Base-by-base conservation (phyloP, 2,797 vertebrate genomes). In the Falco concolor region DNA sequence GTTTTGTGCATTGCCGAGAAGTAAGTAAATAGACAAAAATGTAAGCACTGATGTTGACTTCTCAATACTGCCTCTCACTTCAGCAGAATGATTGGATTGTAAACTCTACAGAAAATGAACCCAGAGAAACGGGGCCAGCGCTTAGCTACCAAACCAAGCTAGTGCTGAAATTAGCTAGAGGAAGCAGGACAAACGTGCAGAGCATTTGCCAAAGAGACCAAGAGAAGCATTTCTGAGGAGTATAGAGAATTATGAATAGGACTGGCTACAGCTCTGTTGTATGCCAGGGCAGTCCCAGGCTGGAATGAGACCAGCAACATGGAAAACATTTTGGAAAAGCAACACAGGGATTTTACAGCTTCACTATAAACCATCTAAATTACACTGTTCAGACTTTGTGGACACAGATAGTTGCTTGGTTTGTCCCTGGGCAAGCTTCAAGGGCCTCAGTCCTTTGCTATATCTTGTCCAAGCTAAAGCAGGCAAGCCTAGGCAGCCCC, bases 361-460 rank as follows among this genome's bases (percentile, higher is more conserved):
- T 49, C 42, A 6, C 6, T 3, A 10, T 4, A 13, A 73, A 63
- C 15, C 10, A 40, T 23, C n/a, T 32, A 19, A 69, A 19, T 3
- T 8, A 13, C 14, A 50, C 36, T 8, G 15, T 13, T 56, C 2
- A 5, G 30, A 12, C 2, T 8, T 0, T 2, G 20, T 5, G 11
- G 22, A 36, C 32, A 22, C 45, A 10, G 15, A 6, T 2, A 47
- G 19, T 2, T 8, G 3, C 7, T 23, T 53, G 21, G 15, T 25
- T 61, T 36, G 38, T 40, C 34, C 22, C 49, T 9, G 13, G 30
- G n/a, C 50, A 53, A 34, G 9, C 7, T 32, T 3, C 25, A 63
- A 47, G 20, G 13, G 18, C 8, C 34, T 8, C 19, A 12, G 6
- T 2, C 22, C 34, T 18, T 28, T 28, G 5, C 13, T 6, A 5